Conservation (phyloP, 2,113 vertebrate species). For the Aegypius monachus region DNA sequence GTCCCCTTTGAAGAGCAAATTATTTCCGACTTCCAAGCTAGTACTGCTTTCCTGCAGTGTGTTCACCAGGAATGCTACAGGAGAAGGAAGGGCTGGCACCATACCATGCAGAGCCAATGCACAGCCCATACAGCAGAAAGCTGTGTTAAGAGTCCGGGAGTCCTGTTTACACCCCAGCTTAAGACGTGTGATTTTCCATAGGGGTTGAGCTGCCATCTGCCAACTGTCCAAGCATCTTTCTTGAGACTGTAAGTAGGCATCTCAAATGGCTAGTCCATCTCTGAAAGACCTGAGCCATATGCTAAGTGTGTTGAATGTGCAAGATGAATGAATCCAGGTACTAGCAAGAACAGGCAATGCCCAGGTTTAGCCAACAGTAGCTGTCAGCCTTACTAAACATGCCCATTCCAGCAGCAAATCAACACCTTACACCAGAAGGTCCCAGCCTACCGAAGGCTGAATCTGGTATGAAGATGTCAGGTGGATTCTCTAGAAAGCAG, state of each 20-base stretch:
- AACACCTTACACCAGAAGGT: not conserved
- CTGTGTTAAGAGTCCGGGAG: not conserved
- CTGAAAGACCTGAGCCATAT: not conserved
- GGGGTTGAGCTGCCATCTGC: not conserved
- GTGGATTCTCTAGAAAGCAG: not conserved
- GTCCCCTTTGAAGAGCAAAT: not conserved
- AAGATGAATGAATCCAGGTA: too few species aligned
- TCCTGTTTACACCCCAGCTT: not conserved
- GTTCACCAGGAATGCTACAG: not conserved
- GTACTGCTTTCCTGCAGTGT: not conserved
- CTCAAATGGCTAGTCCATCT: not conserved
- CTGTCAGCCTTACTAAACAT: not conserved
- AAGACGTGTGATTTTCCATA: accelerated
- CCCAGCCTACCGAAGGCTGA: not conserved
- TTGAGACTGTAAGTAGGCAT: not conserved
- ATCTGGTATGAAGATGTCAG: not conserved
- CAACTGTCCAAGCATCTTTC: not conserved
- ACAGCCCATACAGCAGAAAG: not conserved
- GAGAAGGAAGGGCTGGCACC: not conserved
- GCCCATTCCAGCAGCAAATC: not conserved
- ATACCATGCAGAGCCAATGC: accelerated
- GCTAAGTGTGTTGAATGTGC: not conserved
- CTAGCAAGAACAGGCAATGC: not conserved
- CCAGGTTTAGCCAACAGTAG: not conserved
- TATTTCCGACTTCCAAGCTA: not conserved